Percentiles rank a stretch among this genome's conserved stretches.
These are phyloP conservation scores for Isichthys henryi DNA, from an alignment of 2,113 vertebrate species.

Conservation along the genomic window DNA sequence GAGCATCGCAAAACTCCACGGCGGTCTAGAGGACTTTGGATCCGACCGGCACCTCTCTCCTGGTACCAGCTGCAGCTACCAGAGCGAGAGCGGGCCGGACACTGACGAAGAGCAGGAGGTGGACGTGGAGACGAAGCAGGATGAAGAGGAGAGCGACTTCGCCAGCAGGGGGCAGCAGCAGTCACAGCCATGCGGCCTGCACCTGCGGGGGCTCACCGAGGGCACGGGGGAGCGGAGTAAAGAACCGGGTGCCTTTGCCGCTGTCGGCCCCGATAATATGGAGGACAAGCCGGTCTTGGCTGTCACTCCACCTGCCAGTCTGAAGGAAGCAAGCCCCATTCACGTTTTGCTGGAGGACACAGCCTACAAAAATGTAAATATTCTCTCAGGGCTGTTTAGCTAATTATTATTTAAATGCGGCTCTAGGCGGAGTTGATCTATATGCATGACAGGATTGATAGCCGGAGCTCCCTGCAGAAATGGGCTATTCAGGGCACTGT, in stretches of 20 bases:
- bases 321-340: conserved; percentile 61
- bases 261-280: conserved; percentile 51
- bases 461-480: conserved; percentile 63
- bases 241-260: conserved; percentile 58
- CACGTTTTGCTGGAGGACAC: conserved; percentile 74
- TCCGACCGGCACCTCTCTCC: conserved; percentile 67
- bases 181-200: conserved; percentile 47
- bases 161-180: conserved; percentile 36
- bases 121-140: conserved; percentile 84
- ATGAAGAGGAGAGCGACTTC: conserved; percentile 71
- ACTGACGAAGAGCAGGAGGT: conserved; percentile 81
- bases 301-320: conserved; percentile 54
- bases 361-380: conserved; percentile 96
- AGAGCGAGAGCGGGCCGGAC: conserved; percentile 70
- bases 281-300: conserved; percentile 63
- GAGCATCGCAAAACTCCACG: conserved; percentile 85
- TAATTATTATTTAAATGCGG: conserved; percentile 73
- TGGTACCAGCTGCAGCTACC: conserved; percentile 80
- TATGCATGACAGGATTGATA: conserved; percentile 69
- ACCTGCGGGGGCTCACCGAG: conserved; percentile 55
- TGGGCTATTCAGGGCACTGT: conserved; percentile 68
- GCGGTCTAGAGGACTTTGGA: conserved; percentile 58
- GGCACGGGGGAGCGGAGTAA: conserved; percentile 54
- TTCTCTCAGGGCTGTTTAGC: conserved; percentile 61
- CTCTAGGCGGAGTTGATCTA: conserved; percentile 62